Evolutionary conservation across 2,113 vertebrate species (phyloP).

Genomic region (Noctilio leporinus): DNA sequence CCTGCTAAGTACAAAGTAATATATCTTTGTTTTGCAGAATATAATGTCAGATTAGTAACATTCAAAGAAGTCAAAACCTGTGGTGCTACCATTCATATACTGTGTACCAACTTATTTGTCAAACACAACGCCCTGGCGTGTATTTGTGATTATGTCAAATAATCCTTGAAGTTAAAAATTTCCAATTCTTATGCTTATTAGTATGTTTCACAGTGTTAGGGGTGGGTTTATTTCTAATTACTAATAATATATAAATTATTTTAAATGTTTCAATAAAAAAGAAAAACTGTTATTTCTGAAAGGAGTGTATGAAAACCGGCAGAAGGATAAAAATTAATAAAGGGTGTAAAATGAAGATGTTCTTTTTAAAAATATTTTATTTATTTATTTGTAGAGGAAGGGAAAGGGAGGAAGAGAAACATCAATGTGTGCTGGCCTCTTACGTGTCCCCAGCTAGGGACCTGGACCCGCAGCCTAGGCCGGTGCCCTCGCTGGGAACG

Average conservation of each 20-base stretch:
- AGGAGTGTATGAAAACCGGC: neutral
- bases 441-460: too few relatives aligned
- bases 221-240: neutral
- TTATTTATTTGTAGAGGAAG: too few relatives aligned
- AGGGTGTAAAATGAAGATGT: neutral
- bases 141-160: neutral
- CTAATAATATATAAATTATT: neutral
- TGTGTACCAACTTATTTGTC: neutral
- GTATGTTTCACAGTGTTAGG: rapidly evolving
- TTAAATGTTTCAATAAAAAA: neutral
- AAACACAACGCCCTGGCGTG: neutral
- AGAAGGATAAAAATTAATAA: neutral
- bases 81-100: neutral
- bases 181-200: neutral
- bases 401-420: too few relatives aligned
- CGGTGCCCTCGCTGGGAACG: too few relatives aligned
- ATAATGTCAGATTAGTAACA: neutral
- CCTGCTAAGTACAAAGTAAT: neutral
- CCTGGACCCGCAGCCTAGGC: too few relatives aligned
- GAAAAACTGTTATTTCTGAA: neutral
- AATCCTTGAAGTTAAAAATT: neutral
- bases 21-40: neutral
- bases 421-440: too few relatives aligned
- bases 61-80: neutral
- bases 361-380: too few relatives aligned